Percentiles rank a stretch among this genome's conserved stretches.
Evolutionary conservation across 2,113 vertebrate species (phyloP).

Genomic region (Pavo muticus): DNA sequence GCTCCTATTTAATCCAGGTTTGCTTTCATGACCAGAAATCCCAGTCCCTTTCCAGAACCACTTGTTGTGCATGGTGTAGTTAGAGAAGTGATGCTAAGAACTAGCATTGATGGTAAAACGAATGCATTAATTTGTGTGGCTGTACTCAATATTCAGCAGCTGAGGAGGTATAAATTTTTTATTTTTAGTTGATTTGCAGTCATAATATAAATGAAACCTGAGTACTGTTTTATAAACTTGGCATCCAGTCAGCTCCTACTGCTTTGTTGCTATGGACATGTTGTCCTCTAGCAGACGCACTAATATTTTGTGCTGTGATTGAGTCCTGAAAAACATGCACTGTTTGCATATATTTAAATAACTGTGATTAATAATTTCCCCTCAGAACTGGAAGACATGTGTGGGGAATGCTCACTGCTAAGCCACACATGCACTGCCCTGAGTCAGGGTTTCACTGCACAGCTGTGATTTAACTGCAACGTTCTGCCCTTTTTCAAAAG

Average conservation of each 20-base stretch:
- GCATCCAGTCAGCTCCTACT: too few relatives aligned
- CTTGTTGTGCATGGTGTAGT: rapidly evolving
- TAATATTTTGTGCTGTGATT: not conserved
- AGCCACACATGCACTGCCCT: not conserved
- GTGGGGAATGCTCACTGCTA: not conserved
- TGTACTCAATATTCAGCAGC: not conserved
- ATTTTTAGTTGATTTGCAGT: not conserved
- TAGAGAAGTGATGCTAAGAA: not conserved
- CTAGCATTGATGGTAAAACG: not conserved
- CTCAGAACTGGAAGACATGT: not conserved
- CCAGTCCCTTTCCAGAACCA: not conserved
- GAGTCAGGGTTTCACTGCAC: not conserved
- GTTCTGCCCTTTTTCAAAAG: not conserved
- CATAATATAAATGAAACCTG: not conserved
- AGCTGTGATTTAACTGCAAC: not conserved
- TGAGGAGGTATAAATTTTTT: not conserved
- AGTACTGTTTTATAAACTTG: not conserved
- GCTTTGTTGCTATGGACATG: not conserved
- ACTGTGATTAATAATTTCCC: not conserved
- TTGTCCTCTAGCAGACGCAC: not conserved
- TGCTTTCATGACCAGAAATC: not conserved
- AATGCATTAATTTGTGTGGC: not conserved
- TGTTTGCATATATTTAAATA: not conserved
- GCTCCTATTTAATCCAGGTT: not conserved
- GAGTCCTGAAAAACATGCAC: not conserved